phyloP scores from a whole-genome alignment of 2,113 vertebrate genomes.

The Lutjanus erythropterus region DNA sequence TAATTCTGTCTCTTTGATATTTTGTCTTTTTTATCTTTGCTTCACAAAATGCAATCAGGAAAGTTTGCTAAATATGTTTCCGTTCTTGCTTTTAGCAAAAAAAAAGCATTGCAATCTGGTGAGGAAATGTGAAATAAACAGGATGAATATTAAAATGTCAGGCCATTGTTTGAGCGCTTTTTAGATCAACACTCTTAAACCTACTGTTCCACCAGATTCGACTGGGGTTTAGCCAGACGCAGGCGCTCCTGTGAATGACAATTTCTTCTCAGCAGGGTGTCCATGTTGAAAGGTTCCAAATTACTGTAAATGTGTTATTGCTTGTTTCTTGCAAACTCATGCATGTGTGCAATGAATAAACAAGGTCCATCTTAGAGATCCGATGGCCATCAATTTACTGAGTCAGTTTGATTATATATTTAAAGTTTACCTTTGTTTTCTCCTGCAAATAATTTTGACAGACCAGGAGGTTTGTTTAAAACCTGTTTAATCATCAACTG shows the following conservation, averaged over 20 bases:
- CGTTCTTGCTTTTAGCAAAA: not conserved
- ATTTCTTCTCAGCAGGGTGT: constrained; percentile 49
- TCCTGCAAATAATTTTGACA: not conserved
- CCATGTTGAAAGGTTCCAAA: constrained; percentile 55
- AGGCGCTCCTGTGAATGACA: constrained; percentile 10
- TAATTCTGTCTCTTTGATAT: constrained; percentile 21
- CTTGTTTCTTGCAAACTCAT: constrained; percentile 10
- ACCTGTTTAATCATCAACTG: not conserved
- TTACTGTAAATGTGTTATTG: constrained; percentile 29
- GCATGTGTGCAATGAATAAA: constrained; percentile 11
- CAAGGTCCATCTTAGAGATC: not conserved
- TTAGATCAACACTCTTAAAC: not conserved
- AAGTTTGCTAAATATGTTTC: constrained; percentile 15
- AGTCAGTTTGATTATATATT: not conserved
- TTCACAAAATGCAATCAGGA: constrained; percentile 28
- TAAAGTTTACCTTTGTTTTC: not conserved
- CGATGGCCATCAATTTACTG: too few relatives aligned
- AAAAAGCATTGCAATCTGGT: not conserved
- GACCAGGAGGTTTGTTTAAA: not conserved
- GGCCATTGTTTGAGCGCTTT: constrained; percentile 12
- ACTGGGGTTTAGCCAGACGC: constrained; percentile 8
- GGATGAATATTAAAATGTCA: constrained; percentile 56
- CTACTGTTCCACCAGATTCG: not conserved
- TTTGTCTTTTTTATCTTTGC: not conserved
- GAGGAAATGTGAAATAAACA: constrained; percentile 24